Evolutionary conservation across 2,113 vertebrate genomes (phyloP).

Genomic region (Erinaceus europaeus): DNA sequence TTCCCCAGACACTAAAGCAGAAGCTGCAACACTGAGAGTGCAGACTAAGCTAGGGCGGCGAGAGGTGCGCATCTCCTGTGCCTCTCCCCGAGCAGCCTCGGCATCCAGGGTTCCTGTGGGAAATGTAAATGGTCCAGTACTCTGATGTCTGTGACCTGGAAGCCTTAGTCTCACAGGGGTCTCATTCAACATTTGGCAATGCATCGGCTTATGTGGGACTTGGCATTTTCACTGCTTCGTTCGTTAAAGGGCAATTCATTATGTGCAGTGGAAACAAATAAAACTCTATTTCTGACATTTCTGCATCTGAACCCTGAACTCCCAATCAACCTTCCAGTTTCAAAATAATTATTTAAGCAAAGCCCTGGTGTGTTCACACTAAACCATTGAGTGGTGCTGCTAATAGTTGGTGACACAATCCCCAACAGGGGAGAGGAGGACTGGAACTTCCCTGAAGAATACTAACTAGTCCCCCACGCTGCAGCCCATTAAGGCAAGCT

Average conservation of each 20-base stretch:
- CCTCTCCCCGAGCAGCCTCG: background rate
- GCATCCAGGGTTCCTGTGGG: background rate
- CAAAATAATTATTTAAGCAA: slow-evolving; percentile 74
- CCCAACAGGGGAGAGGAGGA: background rate
- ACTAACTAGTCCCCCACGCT: slow-evolving; percentile 55
- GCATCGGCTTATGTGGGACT: slow-evolving; percentile 24
- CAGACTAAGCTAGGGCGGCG: background rate
- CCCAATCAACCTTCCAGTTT: slow-evolving; percentile 67
- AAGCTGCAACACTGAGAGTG: background rate
- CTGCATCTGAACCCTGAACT: slow-evolving; percentile 71
- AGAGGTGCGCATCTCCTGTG: too few species aligned
- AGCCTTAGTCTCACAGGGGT: background rate
- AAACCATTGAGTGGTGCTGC: background rate
- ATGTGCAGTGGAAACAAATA: slow-evolving; percentile 71
- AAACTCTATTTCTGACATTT: slow-evolving; percentile 77
- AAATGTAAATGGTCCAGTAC: background rate
- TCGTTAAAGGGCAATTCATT: slow-evolving; percentile 74
- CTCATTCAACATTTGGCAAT: slow-evolving; percentile 57
- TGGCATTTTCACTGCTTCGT: slow-evolving; percentile 69
- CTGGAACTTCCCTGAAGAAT: slow-evolving; percentile 62
- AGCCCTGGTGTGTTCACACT: slow-evolving; percentile 52
- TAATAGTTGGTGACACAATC: slow-evolving; percentile 41
- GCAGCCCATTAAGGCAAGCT: slow-evolving; percentile 63
- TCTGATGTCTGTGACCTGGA: slow-evolving; percentile 40
- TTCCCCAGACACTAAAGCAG: background rate